phyloP scores from a whole-genome alignment of 2,888 invertebrate species.

The Sycophila texana region DNA sequence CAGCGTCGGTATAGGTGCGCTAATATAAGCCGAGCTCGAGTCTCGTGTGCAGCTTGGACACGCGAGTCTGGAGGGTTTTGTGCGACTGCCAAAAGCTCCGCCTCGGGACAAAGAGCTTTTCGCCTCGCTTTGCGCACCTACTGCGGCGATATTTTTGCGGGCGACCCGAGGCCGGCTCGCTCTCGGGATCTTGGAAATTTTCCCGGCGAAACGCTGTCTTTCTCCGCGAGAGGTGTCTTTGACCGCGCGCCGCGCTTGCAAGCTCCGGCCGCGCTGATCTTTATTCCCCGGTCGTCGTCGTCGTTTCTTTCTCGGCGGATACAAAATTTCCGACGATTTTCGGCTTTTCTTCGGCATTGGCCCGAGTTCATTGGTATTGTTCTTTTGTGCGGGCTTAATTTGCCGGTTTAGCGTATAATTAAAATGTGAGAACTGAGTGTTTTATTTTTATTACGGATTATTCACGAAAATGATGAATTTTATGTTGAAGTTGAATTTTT shows the following conservation, averaged over 20 bases:
- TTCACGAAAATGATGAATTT: too few relatives aligned
- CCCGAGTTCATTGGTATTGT: too few relatives aligned
- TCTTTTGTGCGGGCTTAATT: too few relatives aligned
- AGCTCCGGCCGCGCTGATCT: slow-evolving; percentile 2
- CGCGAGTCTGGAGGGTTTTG: slow-evolving; percentile 60
- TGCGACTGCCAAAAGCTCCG: slow-evolving; percentile 57
- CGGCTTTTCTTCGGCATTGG: too few relatives aligned
- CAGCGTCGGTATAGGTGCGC: not conserved
- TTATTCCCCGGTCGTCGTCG: not conserved
- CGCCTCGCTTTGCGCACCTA: slow-evolving; percentile 10
- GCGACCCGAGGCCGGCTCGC: not conserved
- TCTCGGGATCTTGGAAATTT: slow-evolving; percentile 32
- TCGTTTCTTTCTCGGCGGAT: too few relatives aligned
- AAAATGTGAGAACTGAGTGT: too few relatives aligned
- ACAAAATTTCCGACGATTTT: too few relatives aligned
- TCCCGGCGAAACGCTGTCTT: slow-evolving; percentile 3
- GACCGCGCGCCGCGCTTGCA: slow-evolving; percentile 28
- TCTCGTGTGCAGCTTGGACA: slow-evolving; percentile 21
- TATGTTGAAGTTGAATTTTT: too few relatives aligned
- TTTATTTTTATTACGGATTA: too few relatives aligned
- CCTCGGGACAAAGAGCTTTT: slow-evolving; percentile 32
- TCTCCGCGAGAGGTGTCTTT: slow-evolving; percentile 31
- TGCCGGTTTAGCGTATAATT: too few relatives aligned
- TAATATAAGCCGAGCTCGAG: not conserved
- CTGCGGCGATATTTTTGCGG: slow-evolving; percentile 9